Conservation (phyloP, 2,113 vertebrate species). For the Fregata magnificens region DNA sequence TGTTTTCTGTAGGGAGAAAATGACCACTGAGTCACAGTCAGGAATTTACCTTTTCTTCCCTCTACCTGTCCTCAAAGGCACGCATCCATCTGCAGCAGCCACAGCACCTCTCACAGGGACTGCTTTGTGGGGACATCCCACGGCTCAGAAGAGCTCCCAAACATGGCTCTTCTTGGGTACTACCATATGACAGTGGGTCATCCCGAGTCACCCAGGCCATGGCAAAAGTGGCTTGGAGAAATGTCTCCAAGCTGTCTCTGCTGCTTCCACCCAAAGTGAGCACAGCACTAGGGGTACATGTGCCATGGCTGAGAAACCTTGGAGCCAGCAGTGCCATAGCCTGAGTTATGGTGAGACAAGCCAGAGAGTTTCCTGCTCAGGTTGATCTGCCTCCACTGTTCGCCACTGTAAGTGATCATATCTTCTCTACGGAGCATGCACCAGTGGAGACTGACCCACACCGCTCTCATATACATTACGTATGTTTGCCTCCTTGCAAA, state of each 20-base stretch:
- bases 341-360: neutral
- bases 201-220: rapidly evolving
- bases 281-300: neutral
- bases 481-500: neutral
- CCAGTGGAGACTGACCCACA: neutral
- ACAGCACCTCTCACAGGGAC: neutral
- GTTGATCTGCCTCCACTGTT: neutral
- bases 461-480: neutral
- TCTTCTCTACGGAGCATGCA: neutral
- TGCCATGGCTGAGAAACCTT: rapidly evolving
- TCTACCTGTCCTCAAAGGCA: neutral
- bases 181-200: neutral
- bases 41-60: neutral
- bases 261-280: neutral
- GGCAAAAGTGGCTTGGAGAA: neutral
- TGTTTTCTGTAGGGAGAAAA: neutral
- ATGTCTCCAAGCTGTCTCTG: neutral
- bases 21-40: neutral
- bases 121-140: neutral
- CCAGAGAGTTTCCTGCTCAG: neutral
- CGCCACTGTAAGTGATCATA: neutral
- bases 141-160: neutral
- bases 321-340: neutral
- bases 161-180: neutral
- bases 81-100: neutral